Evolutionary conservation across 2,797 vertebrate genomes (phyloP).

Genomic region (Hoplostethus atlanticus): DNA sequence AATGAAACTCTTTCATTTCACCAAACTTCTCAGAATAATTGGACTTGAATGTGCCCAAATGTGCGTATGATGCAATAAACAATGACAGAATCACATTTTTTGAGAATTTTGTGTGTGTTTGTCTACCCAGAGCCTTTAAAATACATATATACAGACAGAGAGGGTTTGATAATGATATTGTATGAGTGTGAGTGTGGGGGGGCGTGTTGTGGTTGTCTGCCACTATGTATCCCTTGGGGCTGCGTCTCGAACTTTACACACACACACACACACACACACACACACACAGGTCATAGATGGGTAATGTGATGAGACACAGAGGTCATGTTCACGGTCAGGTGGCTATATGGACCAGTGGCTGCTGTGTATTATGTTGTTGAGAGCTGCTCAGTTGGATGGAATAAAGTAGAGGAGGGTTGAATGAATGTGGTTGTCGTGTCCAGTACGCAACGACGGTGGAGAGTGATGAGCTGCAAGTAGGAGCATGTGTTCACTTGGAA

Average conservation of each 20-base stretch:
- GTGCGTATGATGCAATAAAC: too few species aligned
- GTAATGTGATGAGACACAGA: constrained; percentile 49
- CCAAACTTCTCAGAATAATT: too few species aligned
- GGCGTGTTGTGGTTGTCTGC: constrained; percentile 27
- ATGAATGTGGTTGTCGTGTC: constrained; percentile 4
- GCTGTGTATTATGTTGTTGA: constrained; percentile 22
- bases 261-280: constrained; percentile 19
- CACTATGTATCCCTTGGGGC: constrained; percentile 41
- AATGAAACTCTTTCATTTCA: too few species aligned
- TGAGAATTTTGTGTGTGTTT: background rate
- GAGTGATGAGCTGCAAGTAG: too few species aligned
- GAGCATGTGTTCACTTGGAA: background rate
- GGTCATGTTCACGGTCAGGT: constrained; percentile 59
- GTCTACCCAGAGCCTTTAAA: too few species aligned
- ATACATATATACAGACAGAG: too few species aligned
- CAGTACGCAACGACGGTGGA: background rate
- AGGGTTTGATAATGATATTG: background rate
- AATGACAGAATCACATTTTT: too few species aligned
- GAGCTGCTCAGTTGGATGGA: background rate
- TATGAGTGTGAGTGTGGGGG: constrained; percentile 8
- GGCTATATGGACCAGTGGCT: constrained; percentile 27
- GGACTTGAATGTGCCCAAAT: too few species aligned
- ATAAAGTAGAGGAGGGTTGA: background rate
- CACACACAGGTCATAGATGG: constrained; percentile 35
- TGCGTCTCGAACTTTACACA: constrained; percentile 41